A percentile compares a stretch with the other conserved stretches of the same genome.
phyloP scores from a whole-genome alignment of 2,888 invertebrate genomes.

The Vesta saturnalis region DNA sequence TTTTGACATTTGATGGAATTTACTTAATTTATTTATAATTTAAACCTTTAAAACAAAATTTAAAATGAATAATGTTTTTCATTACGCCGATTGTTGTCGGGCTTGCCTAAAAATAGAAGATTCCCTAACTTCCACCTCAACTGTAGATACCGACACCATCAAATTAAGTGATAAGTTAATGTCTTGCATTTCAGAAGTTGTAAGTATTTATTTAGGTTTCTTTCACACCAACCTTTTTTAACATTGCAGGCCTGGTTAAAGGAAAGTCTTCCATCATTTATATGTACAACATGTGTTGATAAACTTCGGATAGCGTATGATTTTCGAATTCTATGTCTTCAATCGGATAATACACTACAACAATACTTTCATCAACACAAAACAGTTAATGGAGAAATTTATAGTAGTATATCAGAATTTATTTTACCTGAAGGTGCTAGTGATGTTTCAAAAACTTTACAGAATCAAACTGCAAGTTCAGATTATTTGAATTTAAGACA shows the following conservation, averaged over 20 bases:
- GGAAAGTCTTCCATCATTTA: constrained; percentile 32
- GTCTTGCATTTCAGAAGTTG: constrained; percentile 38
- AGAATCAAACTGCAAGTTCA: constrained; percentile 13
- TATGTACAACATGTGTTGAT: constrained; percentile 35
- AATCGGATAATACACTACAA: constrained; percentile 36
- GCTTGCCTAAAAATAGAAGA: constrained; percentile 36
- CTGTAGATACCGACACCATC: constrained; percentile 36
- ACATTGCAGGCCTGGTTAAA: constrained; percentile 36
- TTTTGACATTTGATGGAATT: constrained; percentile 22
- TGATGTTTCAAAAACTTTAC: constrained; percentile 21
- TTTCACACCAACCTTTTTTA: no score
- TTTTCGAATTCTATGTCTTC: constrained; percentile 37
- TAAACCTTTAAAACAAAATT: constrained; percentile 7
- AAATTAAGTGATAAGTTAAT: constrained; percentile 39
- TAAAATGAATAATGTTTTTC: constrained; percentile 39
- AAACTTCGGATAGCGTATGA: constrained; percentile 37
- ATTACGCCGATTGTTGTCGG: constrained; percentile 37
- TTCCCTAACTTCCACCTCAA: constrained; percentile 31
- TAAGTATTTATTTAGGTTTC: constrained; percentile 27
- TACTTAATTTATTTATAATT: constrained; percentile 22
- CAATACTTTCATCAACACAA: constrained; percentile 35
- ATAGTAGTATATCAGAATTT: constrained; percentile 24
- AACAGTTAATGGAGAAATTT: constrained; percentile 28
- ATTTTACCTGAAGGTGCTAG: constrained; percentile 16
- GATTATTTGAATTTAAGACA: constrained; percentile 28